Evolutionary conservation across 1,140 invertebrate species (phyloP).

Genomic region (Drosophila bipectinata): DNA sequence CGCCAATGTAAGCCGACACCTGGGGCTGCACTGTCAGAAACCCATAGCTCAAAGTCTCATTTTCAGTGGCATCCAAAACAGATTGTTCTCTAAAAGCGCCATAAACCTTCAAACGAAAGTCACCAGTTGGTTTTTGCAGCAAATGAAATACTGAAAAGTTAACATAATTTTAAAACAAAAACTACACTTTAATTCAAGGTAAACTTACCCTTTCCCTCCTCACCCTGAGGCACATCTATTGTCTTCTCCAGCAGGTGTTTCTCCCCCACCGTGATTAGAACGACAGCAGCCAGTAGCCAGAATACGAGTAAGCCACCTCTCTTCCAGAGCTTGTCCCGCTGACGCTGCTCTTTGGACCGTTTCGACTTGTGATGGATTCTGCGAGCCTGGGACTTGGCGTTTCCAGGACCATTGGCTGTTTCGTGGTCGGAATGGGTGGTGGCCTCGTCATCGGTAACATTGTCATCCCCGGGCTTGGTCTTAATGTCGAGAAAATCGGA

Average conservation of each 20-base stretch:
- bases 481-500: slow-evolving; percentile 70
- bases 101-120: slow-evolving; percentile 66
- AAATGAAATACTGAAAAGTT: slow-evolving; percentile 59
- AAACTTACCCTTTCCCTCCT: slow-evolving; percentile 63
- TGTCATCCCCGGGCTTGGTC: slow-evolving; percentile 36
- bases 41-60: slow-evolving; percentile 46
- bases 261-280: slow-evolving; percentile 71
- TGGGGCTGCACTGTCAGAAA: slow-evolving; percentile 73
- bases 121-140: slow-evolving; percentile 66
- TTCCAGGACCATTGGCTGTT: slow-evolving; percentile 54
- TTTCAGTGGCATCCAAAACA: slow-evolving; percentile 22
- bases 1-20: slow-evolving; percentile 35
- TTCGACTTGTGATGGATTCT: slow-evolving; percentile 67
- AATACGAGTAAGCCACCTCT: slow-evolving; percentile 58
- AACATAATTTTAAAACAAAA: background rate
- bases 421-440: slow-evolving; percentile 78
- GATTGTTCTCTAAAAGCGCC: slow-evolving; percentile 62
- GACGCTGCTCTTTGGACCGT: slow-evolving; percentile 62
- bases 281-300: slow-evolving; percentile 67
- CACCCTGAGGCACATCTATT: slow-evolving; percentile 64
- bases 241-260: slow-evolving; percentile 79
- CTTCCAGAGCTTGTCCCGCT: slow-evolving; percentile 62
- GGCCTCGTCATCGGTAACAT: slow-evolving; percentile 71
- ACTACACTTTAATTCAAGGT: background rate
- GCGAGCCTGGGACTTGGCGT: slow-evolving; percentile 62